Evolutionary conservation across 2,888 invertebrate species (phyloP).

Genomic region (Tiliacea aurago): DNA sequence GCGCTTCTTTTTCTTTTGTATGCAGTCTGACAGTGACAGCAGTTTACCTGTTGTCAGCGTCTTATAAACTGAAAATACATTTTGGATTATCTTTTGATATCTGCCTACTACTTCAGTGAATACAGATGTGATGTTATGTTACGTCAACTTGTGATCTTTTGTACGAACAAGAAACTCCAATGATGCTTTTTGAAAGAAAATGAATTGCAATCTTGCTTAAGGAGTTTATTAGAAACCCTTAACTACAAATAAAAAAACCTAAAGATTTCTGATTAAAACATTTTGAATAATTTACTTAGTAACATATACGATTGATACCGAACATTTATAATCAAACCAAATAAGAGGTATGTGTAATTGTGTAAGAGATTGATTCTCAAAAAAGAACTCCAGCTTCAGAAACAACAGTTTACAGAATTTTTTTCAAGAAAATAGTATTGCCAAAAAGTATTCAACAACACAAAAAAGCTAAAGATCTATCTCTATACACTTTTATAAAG

Average conservation of each 20-base stretch:
- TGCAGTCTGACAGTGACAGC: no score
- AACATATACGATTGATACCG: not conserved
- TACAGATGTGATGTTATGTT: not conserved
- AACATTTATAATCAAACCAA: not conserved
- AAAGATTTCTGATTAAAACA: not conserved
- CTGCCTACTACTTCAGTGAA: not conserved
- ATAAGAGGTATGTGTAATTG: not conserved
- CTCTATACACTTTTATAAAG: constrained; percentile 6
- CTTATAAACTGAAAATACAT: not conserved
- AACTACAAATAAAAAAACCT: not conserved
- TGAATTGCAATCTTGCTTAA: no score
- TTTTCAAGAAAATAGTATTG: not conserved
- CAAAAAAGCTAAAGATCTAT: not conserved
- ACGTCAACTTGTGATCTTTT: not conserved
- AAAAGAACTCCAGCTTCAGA: not conserved
- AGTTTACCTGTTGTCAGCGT: no score
- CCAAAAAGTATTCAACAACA: not conserved
- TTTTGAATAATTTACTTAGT: not conserved
- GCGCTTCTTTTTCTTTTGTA: no score
- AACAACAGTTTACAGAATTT: no score
- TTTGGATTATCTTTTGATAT: not conserved
- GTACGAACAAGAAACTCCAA: not conserved
- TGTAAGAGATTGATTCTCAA: not conserved
- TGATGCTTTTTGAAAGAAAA: not conserved
- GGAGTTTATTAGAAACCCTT: not conserved